Percentiles rank a stretch among this genome's conserved stretches.
These are phyloP conservation scores for Etheostoma spectabile DNA, from an alignment of 2,113 vertebrate species.

Conservation along the genomic window DNA sequence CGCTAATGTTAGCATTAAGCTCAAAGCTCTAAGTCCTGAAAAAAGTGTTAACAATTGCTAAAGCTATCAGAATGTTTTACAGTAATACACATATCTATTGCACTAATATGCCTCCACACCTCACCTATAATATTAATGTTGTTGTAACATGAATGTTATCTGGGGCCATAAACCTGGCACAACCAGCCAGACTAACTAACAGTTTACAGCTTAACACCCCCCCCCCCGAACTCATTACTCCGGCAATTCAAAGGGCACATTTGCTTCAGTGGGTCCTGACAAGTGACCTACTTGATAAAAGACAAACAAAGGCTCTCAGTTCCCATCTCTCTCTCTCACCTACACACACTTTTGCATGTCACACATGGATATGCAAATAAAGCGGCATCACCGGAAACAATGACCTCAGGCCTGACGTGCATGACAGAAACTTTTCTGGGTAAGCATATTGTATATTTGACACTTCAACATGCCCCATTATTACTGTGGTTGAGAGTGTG, in stretches of 20 bases:
- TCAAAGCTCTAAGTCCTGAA: no score
- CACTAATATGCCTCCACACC: no score
- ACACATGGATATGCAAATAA: constrained; percentile 45
- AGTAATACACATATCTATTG: no score
- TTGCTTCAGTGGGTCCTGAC: constrained; percentile 60
- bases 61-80: no score
- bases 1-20: not conserved
- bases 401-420: not conserved
- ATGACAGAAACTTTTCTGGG: not conserved
- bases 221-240: constrained; percentile 62
- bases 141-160: not conserved
- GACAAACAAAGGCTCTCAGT: constrained; percentile 57
- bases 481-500: not conserved
- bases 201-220: constrained; percentile 21
- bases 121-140: not conserved
- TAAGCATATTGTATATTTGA: not conserved
- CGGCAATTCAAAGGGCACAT: constrained; percentile 38
- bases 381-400: not conserved
- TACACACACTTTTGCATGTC: not conserved
- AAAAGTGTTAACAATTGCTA: no score
- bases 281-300: constrained; percentile 46
- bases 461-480: not conserved
- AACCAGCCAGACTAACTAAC: constrained; percentile 30
- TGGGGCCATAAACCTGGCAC: not conserved
- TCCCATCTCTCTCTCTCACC: constrained; percentile 3